phyloP scores from a whole-genome alignment of 2,113 vertebrate genomes.

The Beaufortia kweichowensis region DNA sequence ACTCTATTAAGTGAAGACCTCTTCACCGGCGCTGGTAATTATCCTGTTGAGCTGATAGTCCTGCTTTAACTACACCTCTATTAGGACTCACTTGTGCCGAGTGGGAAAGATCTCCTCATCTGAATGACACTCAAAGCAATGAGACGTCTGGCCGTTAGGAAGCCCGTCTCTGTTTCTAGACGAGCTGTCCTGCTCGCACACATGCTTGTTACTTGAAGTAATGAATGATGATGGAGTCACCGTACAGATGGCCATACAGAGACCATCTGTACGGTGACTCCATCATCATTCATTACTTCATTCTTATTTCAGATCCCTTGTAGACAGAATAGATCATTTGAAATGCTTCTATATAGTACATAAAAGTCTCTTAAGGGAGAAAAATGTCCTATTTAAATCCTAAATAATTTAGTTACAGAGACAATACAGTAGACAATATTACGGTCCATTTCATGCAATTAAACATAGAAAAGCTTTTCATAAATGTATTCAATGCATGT shows the following conservation, averaged over 20 bases:
- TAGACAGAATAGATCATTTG: not conserved
- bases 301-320: not conserved
- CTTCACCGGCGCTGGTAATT: constrained; percentile 49
- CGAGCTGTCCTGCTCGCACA: not conserved
- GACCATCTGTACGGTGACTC: not conserved
- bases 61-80: constrained; percentile 21
- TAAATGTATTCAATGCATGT: not conserved
- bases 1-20: constrained; percentile 64
- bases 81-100: constrained; percentile 18
- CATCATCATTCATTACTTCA: not conserved
- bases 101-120: not conserved
- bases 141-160: constrained; percentile 4
- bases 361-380: no score
- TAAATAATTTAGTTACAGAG: no score
- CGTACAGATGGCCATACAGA: no score
- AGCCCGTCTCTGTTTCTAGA: not conserved
- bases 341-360: no score
- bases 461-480: not conserved
- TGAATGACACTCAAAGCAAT: constrained; percentile 29
- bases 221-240: no score
- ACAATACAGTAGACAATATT: not conserved
- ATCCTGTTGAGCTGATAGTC: constrained; percentile 1
- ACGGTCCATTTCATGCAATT: not conserved
- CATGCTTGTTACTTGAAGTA: no score
- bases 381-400: no score